A percentile compares a stretch with the other conserved stretches of the same genome.
phyloP scores from a whole-genome alignment of 2,888 invertebrate species.

The Gastrophysa polygoni region DNA sequence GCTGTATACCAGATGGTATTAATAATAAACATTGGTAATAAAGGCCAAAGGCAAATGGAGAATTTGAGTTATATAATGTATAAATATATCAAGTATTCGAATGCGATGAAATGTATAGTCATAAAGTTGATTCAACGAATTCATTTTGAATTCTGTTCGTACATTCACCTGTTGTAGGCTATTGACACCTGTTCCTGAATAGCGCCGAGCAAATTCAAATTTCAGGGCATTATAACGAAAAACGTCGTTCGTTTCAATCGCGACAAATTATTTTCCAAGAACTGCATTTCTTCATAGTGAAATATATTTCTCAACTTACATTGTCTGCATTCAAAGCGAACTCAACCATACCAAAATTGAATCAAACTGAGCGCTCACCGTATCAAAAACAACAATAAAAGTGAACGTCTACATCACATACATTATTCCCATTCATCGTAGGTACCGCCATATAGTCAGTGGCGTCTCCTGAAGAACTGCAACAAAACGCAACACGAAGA shows the following conservation, averaged over 20 bases:
- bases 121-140: too few relatives aligned
- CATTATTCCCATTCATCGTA: slow-evolving; percentile 43
- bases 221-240: background rate
- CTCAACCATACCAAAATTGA: slow-evolving; percentile 37
- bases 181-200: slow-evolving; percentile 19
- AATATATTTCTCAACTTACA: slow-evolving; percentile 37
- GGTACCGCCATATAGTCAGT: slow-evolving; percentile 45
- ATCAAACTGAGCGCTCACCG: slow-evolving; percentile 43
- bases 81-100: too few relatives aligned
- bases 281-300: background rate
- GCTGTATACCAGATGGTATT: too few relatives aligned
- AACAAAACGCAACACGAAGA: too few relatives aligned
- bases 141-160: too few relatives aligned
- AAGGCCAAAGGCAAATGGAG: too few relatives aligned
- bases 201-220: slow-evolving; percentile 21
- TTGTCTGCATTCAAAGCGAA: slow-evolving; percentile 38
- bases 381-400: slow-evolving; percentile 49
- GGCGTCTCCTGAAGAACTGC: slow-evolving; percentile 14
- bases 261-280: background rate
- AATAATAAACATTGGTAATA: too few relatives aligned
- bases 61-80: background rate
- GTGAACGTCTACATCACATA: slow-evolving; percentile 42
- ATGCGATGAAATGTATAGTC: too few relatives aligned
- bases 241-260: background rate
- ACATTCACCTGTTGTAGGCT: slow-evolving; percentile 8